Base-by-base conservation (phyloP, 1,140 invertebrate genomes). In the Drosophila parabipectinata region DNA sequence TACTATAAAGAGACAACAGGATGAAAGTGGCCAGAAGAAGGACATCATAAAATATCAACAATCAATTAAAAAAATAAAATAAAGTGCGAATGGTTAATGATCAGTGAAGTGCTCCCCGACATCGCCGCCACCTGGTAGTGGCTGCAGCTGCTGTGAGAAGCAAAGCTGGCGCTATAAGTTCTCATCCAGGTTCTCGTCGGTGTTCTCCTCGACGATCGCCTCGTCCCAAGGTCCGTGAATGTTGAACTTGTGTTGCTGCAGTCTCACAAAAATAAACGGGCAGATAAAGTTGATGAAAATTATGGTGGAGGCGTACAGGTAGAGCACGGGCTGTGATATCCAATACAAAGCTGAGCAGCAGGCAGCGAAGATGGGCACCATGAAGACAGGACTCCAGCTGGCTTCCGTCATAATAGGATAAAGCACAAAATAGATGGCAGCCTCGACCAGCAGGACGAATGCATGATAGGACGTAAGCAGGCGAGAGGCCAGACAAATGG, bases 171-270 rank as follows among this genome's bases (percentile, higher is more conserved):
- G 71, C 83, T 90, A 91, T 90, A 90, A 91, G 50, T 89, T 91
- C 9, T 77, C 62, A 54, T 91, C 87, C 44, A 91, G 73, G 56
- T 88, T 90, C 56, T 79, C 57, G n/a, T 91, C 90, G 6, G 74
- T 85, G 64, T 91, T 90, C 92, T 94, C 94, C 78, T 94, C 92
- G 21, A 95, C 94, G 61, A 97, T 93, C 41, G 97, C 97, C 91
- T 98, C 98, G 93, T 98, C 98, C 98, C 98, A 99, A 4, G 98
- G 98, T 1, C 98, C 98, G 92, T 98, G 96, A 77, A 98, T 98
- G 92, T 98, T 98, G 92, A 97, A 96, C 93, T 99, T 99, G 84
- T 96, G 95, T 47, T 94, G 95, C 81, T 98, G 97, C 92, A 96
- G 96, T 56, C 91, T 93, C 1, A 98, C 94, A 92, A 98, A 97